These are phyloP conservation scores for Aleiodes testaceus DNA, from an alignment of 2,888 invertebrate species.

Conservation along the genomic window DNA sequence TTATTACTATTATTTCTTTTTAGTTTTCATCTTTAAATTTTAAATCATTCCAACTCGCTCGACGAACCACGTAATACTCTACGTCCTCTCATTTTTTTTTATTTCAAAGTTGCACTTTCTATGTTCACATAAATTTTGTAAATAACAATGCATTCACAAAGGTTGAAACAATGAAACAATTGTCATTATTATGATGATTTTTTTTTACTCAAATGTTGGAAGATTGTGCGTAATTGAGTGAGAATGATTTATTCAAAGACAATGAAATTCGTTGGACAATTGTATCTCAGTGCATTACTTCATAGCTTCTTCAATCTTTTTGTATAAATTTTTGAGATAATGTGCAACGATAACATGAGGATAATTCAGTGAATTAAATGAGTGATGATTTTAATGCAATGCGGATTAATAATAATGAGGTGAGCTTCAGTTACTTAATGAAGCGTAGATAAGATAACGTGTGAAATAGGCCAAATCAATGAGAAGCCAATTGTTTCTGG, in stretches of 20 bases:
- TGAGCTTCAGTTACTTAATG: constrained; percentile 25
- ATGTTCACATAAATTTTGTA: constrained; percentile 22
- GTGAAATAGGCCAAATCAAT: constrained; percentile 36
- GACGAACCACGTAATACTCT: constrained; percentile 19
- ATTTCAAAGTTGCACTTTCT: constrained; percentile 41
- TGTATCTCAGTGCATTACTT: not conserved
- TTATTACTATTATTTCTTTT: not conserved
- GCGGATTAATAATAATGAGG: constrained; percentile 26
- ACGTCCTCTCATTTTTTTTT: constrained; percentile 38
- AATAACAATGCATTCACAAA: not conserved
- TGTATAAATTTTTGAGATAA: too few relatives aligned
- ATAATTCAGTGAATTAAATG: not conserved
- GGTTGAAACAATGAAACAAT: constrained; percentile 1
- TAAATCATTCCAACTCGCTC: constrained; percentile 21
- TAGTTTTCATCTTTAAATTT: constrained; percentile 15
- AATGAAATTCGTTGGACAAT: constrained; percentile 10
- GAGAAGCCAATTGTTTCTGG: constrained; percentile 4
- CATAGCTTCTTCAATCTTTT: too few relatives aligned
- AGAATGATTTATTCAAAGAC: constrained; percentile 9
- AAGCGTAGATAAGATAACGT: constrained; percentile 27
- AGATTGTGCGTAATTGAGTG: not conserved
- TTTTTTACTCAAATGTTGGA: not conserved
- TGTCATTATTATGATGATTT: not conserved
- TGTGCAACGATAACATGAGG: not conserved
- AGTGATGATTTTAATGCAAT: constrained; percentile 13